Evolutionary conservation across 1,140 invertebrate species (phyloP), one percentile per base, ranked within the genome.

Genomic region (Trachelipus rathkii): DNA sequence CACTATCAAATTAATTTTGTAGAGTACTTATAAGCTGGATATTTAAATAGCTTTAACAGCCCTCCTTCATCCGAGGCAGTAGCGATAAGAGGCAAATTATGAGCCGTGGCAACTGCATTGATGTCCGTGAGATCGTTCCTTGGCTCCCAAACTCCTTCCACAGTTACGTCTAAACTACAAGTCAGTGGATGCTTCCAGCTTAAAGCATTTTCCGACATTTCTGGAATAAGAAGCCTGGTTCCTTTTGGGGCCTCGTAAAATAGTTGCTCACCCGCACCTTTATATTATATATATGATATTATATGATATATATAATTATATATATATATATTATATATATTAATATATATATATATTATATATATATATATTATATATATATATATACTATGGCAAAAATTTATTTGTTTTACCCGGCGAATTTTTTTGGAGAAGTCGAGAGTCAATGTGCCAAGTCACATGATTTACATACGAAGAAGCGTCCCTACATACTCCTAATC

Each of bases 201-300:
- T 10, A 81, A 72, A 15, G 73, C 70, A 13, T 44, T 33, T 10
- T 23, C 69, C 5, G 78, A 66, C 6, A 71, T 43, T 1, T 78
- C 77, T 68, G 73, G 75, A 11, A 81, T 76, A 44, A 81, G 73
- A 68, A 78, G 80, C 13, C 75, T 71, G 7, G 73, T 77, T 15
- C 80, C 78, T 21, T 76, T 74, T 19, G 80, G 80, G 71, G 78
- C 78, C 23, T 81, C 80, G 23, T 77, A 78, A 44, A 71, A 81
- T 19, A 81, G 68, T 24, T 79, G 72, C 60, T 81, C 80, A 0
- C 80, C 80, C 15, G 77, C 80, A 7, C 78, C 80, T 81, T 1
- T 6, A 33, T 1, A 33, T 33, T 33, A 33, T 33, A 33, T 33
- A 33, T 33, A 33, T 33, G n/a, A 33, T 33, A 33, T 33, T 33